Conservation (phyloP, 1,140 invertebrate species). For the Trissolcus basalis region DNA sequence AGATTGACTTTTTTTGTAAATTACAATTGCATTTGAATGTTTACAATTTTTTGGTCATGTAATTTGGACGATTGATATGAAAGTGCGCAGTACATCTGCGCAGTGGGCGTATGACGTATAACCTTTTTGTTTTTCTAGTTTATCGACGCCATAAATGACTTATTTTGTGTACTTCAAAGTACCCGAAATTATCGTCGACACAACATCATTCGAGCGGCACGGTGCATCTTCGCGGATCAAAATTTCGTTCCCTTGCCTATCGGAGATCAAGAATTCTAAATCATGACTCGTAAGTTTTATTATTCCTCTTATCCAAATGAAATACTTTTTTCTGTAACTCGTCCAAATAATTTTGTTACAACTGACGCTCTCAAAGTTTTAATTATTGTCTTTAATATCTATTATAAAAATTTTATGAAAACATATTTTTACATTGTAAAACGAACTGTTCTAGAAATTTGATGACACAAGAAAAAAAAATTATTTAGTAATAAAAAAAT, state of each 20-base stretch:
- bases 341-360: not conserved
- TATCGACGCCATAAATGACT: conserved; percentile 9
- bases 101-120: not conserved
- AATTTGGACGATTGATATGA: no score
- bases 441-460: no score
- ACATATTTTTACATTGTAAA: no score
- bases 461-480: no score
- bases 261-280: conserved; percentile 70
- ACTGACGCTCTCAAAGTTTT: not conserved
- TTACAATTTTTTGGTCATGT: no score
- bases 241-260: conserved; percentile 68
- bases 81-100: no score
- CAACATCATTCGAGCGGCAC: not conserved
- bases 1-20: no score
- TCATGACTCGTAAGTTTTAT: conserved; percentile 72
- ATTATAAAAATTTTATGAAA: no score
- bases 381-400: no score
- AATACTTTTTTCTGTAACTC: not conserved
- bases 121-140: conserved; percentile 3
- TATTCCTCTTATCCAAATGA: not conserved
- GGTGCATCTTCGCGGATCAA: conserved; percentile 34
- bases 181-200: not conserved
- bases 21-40: no score
- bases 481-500: not conserved
- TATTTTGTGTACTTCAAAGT: conserved; percentile 16